Conservation (phyloP, 2,888 invertebrate species). For the Gymnocheta viridis region DNA sequence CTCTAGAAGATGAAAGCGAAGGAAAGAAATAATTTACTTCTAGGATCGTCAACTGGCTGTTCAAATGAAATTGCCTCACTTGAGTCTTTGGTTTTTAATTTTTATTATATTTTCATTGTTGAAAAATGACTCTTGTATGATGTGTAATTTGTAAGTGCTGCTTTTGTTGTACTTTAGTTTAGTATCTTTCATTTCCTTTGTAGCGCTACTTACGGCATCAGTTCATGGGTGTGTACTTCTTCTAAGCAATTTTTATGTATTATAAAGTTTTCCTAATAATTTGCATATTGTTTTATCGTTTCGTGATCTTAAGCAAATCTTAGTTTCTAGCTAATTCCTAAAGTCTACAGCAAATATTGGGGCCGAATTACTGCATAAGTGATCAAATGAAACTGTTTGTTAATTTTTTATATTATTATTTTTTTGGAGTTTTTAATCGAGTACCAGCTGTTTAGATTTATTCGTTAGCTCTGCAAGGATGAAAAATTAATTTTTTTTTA, state of each 20-base stretch:
- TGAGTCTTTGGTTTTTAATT: slow-evolving; percentile 32
- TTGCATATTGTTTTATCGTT: neutral
- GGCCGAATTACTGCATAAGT: too few relatives aligned
- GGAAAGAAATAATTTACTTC: slow-evolving; percentile 34
- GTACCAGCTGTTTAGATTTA: too few relatives aligned
- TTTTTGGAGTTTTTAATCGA: too few relatives aligned
- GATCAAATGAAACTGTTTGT: too few relatives aligned
- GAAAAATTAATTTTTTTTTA: too few relatives aligned
- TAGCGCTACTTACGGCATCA: neutral
- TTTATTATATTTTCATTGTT: neutral
- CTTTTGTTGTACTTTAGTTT: neutral
- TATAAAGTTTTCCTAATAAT: neutral
- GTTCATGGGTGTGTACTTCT: neutral
- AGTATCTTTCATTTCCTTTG: neutral
- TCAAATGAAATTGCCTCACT: slow-evolving; percentile 71
- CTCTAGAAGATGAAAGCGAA: slow-evolving; percentile 21
- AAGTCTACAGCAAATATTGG: too few relatives aligned
- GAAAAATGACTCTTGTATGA: neutral
- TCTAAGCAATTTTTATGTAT: neutral
- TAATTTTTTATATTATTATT: too few relatives aligned
- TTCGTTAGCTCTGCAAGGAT: too few relatives aligned
- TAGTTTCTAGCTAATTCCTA: too few relatives aligned
- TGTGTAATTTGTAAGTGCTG: neutral
- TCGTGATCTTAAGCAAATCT: too few relatives aligned
- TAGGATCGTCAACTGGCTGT: neutral